Conservation (phyloP, 2,888 invertebrate species). For the Ochropleura plecta region DNA sequence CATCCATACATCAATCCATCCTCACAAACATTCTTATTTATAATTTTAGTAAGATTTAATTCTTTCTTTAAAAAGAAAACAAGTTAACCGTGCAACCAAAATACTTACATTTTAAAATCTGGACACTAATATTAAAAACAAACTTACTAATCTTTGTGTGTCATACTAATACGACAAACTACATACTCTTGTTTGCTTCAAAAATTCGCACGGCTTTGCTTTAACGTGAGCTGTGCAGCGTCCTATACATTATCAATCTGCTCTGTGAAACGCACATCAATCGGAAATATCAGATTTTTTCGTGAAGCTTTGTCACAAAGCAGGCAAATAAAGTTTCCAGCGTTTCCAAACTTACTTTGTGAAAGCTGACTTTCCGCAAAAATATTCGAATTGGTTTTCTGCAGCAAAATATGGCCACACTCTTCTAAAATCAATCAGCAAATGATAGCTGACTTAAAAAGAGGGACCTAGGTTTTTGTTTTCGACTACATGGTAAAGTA, state of each 20-base stretch:
- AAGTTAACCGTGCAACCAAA: too few relatives aligned
- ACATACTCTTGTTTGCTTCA: neutral
- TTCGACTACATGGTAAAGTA: neutral
- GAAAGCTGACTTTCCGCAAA: slow-evolving; percentile 19
- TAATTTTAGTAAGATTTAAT: too few relatives aligned
- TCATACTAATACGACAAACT: slow-evolving; percentile 12
- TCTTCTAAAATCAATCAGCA: neutral
- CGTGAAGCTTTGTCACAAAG: slow-evolving; percentile 44
- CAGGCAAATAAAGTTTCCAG: slow-evolving; percentile 50
- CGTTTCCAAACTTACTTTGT: slow-evolving; percentile 51
- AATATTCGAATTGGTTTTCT: slow-evolving; percentile 5
- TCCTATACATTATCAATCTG: slow-evolving; percentile 21
- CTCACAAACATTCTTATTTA: too few relatives aligned
- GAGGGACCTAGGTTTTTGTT: neutral
- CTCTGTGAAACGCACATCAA: slow-evolving; percentile 39
- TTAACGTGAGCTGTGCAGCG: neutral
- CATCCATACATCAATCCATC: too few relatives aligned
- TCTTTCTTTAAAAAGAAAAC: too few relatives aligned
- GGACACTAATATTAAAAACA: too few relatives aligned
- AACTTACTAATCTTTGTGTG: neutral
- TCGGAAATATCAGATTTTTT: slow-evolving; percentile 46
- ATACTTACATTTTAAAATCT: too few relatives aligned
- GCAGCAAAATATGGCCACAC: neutral
- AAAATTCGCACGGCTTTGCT: neutral
- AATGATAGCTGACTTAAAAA: neutral